These are phyloP conservation scores for Paramormyrops hopkinsi DNA, from an alignment of 2,797 vertebrate genomes.

Conservation along the genomic window DNA sequence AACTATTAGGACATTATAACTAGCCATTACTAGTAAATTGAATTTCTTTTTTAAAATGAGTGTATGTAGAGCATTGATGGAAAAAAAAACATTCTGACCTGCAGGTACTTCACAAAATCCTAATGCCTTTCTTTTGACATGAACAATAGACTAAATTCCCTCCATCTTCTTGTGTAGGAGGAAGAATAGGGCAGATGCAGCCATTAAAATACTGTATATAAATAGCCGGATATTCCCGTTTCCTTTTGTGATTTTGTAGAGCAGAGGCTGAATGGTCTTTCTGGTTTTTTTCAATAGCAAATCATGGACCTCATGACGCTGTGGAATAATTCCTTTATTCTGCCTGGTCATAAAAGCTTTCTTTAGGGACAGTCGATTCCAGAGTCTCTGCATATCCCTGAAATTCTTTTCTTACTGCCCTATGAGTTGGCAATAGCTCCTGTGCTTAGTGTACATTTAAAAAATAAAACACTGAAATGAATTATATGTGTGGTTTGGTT, in stretches of 20 bases:
- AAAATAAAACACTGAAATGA: not conserved
- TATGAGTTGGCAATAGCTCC: not conserved
- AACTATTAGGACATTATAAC: constrained; percentile 65
- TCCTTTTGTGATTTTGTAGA: constrained; percentile 53
- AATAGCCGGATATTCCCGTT: constrained; percentile 51
- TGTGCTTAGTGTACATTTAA: not conserved
- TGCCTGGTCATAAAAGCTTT: not conserved
- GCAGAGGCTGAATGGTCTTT: constrained; percentile 51
- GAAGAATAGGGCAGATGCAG: constrained; percentile 61
- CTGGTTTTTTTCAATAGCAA: constrained; percentile 46
- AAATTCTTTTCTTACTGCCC: not conserved
- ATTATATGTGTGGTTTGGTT: not conserved
- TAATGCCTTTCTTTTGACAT: constrained; percentile 62
- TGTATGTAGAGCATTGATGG: constrained; percentile 66
- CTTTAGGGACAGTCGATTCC: not conserved
- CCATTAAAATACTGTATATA: constrained; percentile 59
- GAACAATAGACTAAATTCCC: constrained; percentile 61
- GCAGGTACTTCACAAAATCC: constrained; percentile 73
- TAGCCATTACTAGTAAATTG: constrained; percentile 60
- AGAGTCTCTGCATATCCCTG: not conserved
- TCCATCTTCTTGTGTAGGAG: constrained; percentile 35
- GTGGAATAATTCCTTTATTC: constrained; percentile 55
- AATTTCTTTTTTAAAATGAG: constrained; percentile 81
- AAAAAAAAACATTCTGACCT: constrained; percentile 68
- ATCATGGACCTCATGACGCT: constrained; percentile 53